Evolutionary conservation across 1,140 invertebrate genomes (phyloP), one percentile per base, ranked within the genome.

Genomic region (Drosophila truncata): DNA sequence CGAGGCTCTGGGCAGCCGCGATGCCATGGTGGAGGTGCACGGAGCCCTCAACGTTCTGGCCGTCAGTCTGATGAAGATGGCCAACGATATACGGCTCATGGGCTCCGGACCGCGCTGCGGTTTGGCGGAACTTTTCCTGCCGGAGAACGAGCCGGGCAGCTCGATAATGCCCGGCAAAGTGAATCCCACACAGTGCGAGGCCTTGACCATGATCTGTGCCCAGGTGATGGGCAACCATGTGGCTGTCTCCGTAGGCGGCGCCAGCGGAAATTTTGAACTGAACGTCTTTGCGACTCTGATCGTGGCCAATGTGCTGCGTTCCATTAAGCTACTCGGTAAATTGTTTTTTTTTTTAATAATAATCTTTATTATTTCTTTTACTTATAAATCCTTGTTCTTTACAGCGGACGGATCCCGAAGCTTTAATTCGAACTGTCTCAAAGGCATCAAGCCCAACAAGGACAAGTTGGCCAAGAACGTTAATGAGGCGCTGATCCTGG

Each of bases 161-260:
- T 99, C 98, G 10, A 99, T 99, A 76, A 99, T 99, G 99, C 99
- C 99, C 46, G 99, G 98, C 29, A 99, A 99, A 94, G 98, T 99
- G 5, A 99, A 99, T 94, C 99, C 99, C 39, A 99, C 99, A 0
- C 99, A 99, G 92, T 99, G 98, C 93, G 99, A 99, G 93, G 96
- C 99, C 0, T 94, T 99, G n/a, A 99, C 99, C 1, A 99, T 99
- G 99, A 96, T 99, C 2, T 97, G 97, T 46, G 98, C 98, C 33
- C 99, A 99, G 94, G 98, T 99, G n/a, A 99, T 99, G 96, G 99
- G 99, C 29, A 99, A 99, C 93, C 97, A 99, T 92, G 97, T 99
- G 10, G 98, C 99, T 0, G 96, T 97, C 10, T 97, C 96, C 3
- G 92, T 99, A 31, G 98, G 98, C 50, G 98, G 98, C 23, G 96